These are phyloP conservation scores for Eilema caniola DNA, from an alignment of 2,888 invertebrate genomes.

Conservation along the genomic window DNA sequence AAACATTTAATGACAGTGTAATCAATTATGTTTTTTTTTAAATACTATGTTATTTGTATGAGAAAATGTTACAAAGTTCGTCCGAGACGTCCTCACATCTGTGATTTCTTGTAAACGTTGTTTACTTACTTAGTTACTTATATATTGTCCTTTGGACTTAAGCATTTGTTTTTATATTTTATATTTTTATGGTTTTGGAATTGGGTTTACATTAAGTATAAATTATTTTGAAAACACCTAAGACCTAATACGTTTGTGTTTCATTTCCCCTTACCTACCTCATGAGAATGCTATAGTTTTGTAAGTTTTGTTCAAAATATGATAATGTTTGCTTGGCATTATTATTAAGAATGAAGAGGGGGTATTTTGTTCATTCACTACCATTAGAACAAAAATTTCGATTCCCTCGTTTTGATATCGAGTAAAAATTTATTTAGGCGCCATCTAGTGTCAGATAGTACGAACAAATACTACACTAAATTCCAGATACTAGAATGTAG, in stretches of 20 bases:
- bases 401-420: too few relatives aligned
- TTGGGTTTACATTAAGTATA: conserved; percentile 43
- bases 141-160: conserved; percentile 33
- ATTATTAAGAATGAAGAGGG: background rate
- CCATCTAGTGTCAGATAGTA: conserved; percentile 35
- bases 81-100: conserved; percentile 37
- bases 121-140: conserved; percentile 28
- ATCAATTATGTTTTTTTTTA: background rate
- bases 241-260: background rate
- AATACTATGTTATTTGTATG: conserved; percentile 7
- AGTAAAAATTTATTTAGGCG: conserved; percentile 1
- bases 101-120: conserved; percentile 44
- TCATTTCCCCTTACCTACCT: background rate
- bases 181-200: conserved; percentile 45
- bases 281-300: too few relatives aligned
- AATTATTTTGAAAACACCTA: conserved; percentile 33
- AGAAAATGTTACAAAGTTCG: conserved; percentile 1
- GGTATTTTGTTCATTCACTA: background rate
- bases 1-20: background rate
- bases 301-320: too few relatives aligned
- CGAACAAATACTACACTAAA: too few relatives aligned
- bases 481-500: too few relatives aligned
- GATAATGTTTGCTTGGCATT: too few relatives aligned
- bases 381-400: too few relatives aligned
- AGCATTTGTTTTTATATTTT: conserved; percentile 39